A percentile compares a stretch with the other conserved stretches of the same genome.
Conservation (phyloP, 2,888 invertebrate species). For the Megastigmus dorsalis region DNA sequence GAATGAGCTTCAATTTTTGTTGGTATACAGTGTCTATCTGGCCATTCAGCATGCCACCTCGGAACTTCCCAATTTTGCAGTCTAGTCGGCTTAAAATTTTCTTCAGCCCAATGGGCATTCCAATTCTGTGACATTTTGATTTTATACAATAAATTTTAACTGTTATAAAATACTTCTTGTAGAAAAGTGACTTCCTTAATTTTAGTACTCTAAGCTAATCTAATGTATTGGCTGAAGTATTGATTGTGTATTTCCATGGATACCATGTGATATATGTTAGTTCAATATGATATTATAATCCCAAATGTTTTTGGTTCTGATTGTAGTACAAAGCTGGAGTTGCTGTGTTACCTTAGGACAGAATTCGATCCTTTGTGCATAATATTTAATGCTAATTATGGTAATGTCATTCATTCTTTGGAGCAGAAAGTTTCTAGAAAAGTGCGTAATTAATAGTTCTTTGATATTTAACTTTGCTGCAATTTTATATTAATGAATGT, state of each 20-base stretch:
- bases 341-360: conserved; percentile 87
- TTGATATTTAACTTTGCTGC: neutral
- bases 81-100: conserved; percentile 60
- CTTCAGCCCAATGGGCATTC: conserved; percentile 64
- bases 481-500: neutral
- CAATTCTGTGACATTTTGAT: conserved; percentile 65
- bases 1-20: conserved; percentile 61
- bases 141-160: conserved; percentile 2
- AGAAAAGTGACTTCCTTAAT: neutral
- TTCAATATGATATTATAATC: conserved; percentile 3
- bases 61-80: conserved; percentile 67
- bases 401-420: conserved; percentile 84
- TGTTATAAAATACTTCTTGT: conserved; percentile 5
- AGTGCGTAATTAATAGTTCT: conserved; percentile 71
- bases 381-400: conserved; percentile 83
- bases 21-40: conserved; percentile 60
- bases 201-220: neutral
- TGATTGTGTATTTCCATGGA: conserved; percentile 49
- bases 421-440: conserved; percentile 88
- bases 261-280: conserved; percentile 34
- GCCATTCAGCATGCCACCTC: conserved; percentile 64
- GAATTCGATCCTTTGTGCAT: conserved; percentile 92
- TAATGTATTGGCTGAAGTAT: conserved; percentile 26
- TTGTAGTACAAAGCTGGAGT: conserved; percentile 82
- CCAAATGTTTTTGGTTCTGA: conserved; percentile 56